phyloP scores from a whole-genome alignment of 2,113 vertebrate species.

The Phalacrocorax carbo region DNA sequence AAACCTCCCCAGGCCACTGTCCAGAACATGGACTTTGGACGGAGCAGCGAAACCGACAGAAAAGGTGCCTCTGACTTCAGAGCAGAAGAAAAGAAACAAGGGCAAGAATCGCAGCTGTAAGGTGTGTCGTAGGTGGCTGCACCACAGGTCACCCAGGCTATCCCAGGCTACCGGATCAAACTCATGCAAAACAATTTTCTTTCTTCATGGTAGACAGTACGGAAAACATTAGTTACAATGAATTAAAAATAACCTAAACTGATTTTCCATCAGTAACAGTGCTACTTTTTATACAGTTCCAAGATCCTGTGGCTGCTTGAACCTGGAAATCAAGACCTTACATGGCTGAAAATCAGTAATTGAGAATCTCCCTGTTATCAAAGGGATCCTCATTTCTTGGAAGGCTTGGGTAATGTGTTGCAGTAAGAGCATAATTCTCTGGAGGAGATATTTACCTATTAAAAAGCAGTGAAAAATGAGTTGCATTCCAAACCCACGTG shows the following conservation, averaged over 20 bases:
- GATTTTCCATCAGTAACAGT: background rate
- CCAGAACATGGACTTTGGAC: background rate
- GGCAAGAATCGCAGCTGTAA: fast-evolving
- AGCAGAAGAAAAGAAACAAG: background rate
- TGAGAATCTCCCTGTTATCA: background rate
- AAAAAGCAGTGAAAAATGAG: background rate
- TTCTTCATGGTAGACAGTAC: background rate
- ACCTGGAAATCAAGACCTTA: background rate
- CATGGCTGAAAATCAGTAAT: background rate
- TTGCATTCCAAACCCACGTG: background rate
- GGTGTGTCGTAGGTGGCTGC: background rate
- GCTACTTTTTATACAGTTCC: background rate
- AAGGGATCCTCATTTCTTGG: background rate
- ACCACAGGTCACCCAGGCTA: background rate
- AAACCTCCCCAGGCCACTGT: no score
- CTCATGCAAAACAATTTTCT: fast-evolving
- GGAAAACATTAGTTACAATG: background rate
- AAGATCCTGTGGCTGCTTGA: background rate
- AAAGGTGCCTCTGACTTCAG: background rate
- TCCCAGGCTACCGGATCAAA: background rate
- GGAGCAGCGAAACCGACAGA: background rate
- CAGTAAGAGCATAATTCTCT: background rate
- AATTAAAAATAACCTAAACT: background rate
- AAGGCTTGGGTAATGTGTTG: background rate
- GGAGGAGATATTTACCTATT: background rate